These are phyloP conservation scores for Thysanoteuthis rhombus DNA, from an alignment of 2,888 invertebrate genomes.

Conservation along the genomic window DNA sequence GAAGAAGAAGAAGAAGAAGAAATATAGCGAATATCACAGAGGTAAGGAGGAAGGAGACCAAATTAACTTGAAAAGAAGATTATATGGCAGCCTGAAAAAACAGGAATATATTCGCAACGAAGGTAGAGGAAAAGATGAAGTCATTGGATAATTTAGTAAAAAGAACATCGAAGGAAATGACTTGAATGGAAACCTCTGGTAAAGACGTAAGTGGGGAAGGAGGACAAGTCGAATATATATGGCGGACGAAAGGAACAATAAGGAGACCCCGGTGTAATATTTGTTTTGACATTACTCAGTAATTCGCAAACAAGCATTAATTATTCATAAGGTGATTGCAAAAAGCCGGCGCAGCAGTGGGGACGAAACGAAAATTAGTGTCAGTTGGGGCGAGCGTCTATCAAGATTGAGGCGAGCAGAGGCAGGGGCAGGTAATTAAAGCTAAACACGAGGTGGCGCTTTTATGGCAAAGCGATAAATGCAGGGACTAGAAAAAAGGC, in stretches of 20 bases:
- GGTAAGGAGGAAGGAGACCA: too few species aligned
- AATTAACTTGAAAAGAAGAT: background rate
- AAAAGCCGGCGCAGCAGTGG: background rate
- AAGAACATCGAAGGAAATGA: background rate
- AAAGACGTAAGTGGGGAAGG: background rate
- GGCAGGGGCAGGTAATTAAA: slow-evolving; percentile 12
- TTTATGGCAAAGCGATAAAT: background rate
- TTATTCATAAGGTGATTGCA: slow-evolving; percentile 12
- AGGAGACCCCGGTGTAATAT: background rate
- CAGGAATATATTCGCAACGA: background rate
- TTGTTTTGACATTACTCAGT: background rate
- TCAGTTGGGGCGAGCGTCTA: background rate
- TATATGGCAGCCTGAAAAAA: background rate
- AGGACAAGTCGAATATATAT: background rate
- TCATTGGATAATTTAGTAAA: background rate
- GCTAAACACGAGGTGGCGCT: background rate
- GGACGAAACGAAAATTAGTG: background rate
- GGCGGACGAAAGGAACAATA: background rate
- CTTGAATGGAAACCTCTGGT: background rate
- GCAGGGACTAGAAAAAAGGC: too few species aligned
- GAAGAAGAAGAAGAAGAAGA: too few species aligned
- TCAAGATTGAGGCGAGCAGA: background rate
- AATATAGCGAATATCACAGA: too few species aligned
- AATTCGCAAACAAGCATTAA: slow-evolving; percentile 12
- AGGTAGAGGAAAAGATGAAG: background rate